Percentiles rank a stretch among this genome's conserved stretches.
These are phyloP conservation scores for Xylota segnis DNA, from an alignment of 2,888 invertebrate species.

Conservation along the genomic window DNA sequence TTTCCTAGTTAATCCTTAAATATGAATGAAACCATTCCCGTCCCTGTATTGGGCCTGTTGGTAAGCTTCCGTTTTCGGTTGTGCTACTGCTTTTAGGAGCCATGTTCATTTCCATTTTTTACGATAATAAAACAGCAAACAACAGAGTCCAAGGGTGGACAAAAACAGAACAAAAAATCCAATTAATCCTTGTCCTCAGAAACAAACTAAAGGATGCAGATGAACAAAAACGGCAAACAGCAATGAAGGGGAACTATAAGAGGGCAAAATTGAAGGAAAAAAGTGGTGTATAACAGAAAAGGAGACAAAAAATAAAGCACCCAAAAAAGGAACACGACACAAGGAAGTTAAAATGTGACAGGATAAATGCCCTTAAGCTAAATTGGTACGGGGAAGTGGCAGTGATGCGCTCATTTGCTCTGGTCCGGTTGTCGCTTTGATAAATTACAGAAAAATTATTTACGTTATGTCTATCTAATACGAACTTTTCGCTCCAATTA, in stretches of 20 bases:
- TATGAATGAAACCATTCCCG: conserved; percentile 59
- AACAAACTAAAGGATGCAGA: conserved; percentile 68
- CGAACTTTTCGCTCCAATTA: conserved; percentile 11
- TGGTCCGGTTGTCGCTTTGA: conserved; percentile 53
- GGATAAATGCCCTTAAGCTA: conserved; percentile 67
- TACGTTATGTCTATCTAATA: conserved; percentile 26
- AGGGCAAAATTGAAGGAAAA: conserved; percentile 33
- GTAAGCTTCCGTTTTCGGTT: conserved; percentile 14
- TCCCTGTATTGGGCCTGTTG: conserved; percentile 26
- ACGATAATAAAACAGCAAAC: conserved; percentile 63
- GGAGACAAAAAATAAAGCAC: background rate
- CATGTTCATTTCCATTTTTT: conserved; percentile 62
- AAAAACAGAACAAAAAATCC: conserved; percentile 49
- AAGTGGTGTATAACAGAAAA: conserved; percentile 23
- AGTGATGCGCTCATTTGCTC: conserved; percentile 60
- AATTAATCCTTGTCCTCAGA: conserved; percentile 72
- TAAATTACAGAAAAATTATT: conserved; percentile 62
- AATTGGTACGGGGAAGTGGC: conserved; percentile 57
- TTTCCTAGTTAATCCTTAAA: conserved; percentile 57
- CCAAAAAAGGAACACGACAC: conserved; percentile 47
- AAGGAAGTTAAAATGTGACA: conserved; percentile 72
- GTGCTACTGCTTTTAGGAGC: conserved; percentile 42
- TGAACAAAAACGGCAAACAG: conserved; percentile 53
- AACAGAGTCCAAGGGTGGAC: conserved; percentile 41
- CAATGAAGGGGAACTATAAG: conserved; percentile 48